Evolutionary conservation across 2,797 vertebrate species (phyloP).

Genomic region (Buceros bicornis): DNA sequence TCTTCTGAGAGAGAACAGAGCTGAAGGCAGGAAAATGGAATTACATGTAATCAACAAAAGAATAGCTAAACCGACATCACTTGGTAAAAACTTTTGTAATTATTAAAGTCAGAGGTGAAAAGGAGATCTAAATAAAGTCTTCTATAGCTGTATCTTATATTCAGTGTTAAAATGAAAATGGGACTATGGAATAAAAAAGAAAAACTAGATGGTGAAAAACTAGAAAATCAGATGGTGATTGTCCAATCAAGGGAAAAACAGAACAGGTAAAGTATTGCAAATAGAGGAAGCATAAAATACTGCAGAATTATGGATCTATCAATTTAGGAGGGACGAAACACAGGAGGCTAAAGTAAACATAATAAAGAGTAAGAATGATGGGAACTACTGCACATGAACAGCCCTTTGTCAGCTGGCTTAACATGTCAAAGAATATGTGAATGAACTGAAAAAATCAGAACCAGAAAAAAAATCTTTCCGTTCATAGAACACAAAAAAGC

Average conservation of each 20-base stretch:
- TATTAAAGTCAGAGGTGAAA: background rate
- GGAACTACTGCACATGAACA: background rate
- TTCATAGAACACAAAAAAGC: background rate
- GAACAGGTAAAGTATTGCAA: background rate
- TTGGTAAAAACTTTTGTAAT: background rate
- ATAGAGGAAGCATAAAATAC: background rate
- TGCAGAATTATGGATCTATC: background rate
- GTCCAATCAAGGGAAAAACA: background rate
- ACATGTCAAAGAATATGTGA: background rate
- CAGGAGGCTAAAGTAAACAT: background rate
- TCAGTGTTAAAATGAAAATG: constrained; percentile 14
- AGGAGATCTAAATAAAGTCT: background rate
- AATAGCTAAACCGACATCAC: background rate
- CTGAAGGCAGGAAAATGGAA: background rate
- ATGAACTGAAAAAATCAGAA: background rate
- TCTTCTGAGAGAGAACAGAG: background rate
- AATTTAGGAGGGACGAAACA: background rate
- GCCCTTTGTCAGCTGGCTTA: background rate
- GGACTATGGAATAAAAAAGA: background rate
- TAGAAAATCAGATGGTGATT: background rate
- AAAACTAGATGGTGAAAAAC: background rate
- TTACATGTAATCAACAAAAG: background rate
- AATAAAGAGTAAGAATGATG: background rate
- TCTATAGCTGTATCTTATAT: background rate
- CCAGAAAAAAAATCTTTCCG: background rate